These are phyloP conservation scores for Seriola quinqueradiata DNA, from an alignment of 2,113 vertebrate species.

Conservation along the genomic window DNA sequence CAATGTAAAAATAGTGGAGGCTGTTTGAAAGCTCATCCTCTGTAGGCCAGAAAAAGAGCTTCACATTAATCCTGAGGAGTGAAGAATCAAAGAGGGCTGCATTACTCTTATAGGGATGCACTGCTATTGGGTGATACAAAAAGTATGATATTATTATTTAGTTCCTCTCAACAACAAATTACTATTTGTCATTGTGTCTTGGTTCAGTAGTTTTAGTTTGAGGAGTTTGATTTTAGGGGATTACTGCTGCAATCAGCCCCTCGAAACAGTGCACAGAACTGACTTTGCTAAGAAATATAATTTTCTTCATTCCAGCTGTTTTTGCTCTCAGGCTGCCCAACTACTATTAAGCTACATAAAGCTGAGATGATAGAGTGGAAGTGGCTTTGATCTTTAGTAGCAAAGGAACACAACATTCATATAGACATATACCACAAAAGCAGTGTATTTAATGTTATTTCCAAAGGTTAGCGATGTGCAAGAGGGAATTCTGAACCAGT, in stretches of 20 bases:
- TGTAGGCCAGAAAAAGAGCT: constrained; percentile 23
- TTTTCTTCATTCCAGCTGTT: constrained; percentile 51
- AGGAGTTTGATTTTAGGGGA: constrained; percentile 21
- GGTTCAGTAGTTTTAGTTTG: constrained; percentile 41
- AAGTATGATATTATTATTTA: constrained; percentile 43
- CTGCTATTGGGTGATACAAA: constrained; percentile 33
- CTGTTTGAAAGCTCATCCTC: constrained; percentile 44
- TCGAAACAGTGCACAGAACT: constrained; percentile 35
- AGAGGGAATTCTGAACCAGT: not conserved
- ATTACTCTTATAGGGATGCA: constrained; percentile 32
- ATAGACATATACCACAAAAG: not conserved
- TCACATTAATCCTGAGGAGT: constrained; percentile 29
- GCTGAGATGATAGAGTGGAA: constrained; percentile 1
- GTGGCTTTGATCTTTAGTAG: constrained; percentile 14
- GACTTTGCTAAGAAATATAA: constrained; percentile 45
- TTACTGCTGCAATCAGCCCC: constrained; percentile 46
- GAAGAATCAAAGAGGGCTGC: not conserved
- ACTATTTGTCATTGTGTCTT: constrained; percentile 35
- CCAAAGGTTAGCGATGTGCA: not conserved
- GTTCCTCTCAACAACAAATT: constrained; percentile 54
- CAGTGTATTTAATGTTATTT: not conserved
- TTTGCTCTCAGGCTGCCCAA: constrained; percentile 7
- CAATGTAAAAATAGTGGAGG: constrained; percentile 22
- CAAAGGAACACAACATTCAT: constrained; percentile 7
- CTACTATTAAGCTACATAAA: constrained; percentile 4